Conservation (phyloP, 2,797 vertebrate genomes). For the Gadopsis bispinosus region DNA sequence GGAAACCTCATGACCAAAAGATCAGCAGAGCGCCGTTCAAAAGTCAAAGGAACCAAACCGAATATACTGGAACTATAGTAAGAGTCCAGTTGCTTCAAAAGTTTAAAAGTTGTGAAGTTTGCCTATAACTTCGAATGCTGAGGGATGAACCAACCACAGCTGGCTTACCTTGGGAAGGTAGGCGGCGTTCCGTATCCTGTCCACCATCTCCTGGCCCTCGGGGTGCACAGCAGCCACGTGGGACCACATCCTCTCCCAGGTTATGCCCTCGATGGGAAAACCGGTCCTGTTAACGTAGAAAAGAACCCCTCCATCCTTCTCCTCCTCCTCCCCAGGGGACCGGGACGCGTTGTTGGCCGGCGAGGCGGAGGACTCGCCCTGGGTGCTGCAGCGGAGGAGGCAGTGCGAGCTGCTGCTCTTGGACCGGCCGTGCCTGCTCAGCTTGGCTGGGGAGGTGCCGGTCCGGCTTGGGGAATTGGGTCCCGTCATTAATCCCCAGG, state of each 20-base stretch:
- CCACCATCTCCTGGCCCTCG: slow-evolving; percentile 92
- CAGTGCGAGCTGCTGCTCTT: slow-evolving; percentile 87
- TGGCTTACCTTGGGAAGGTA: slow-evolving; percentile 90
- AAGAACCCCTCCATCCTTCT: slow-evolving; percentile 92
- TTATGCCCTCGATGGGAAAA: slow-evolving; percentile 92
- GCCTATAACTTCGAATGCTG: not conserved
- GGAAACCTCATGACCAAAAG: not conserved
- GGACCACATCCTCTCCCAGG: slow-evolving; percentile 96
- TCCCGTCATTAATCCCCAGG: slow-evolving; percentile 84
- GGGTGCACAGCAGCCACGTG: slow-evolving; percentile 93
- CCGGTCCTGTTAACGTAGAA: slow-evolving; percentile 95
- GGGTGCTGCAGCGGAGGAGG: slow-evolving; percentile 74
- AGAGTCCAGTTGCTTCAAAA: not conserved
- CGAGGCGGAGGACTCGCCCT: slow-evolving; percentile 76
- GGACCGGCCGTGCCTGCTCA: slow-evolving; percentile 88
- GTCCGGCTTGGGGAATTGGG: slow-evolving; percentile 82
- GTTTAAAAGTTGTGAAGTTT: not conserved
- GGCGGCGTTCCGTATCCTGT: slow-evolving; percentile 89
- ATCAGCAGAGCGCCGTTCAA: not conserved
- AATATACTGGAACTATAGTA: not conserved
- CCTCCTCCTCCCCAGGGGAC: slow-evolving; percentile 89
- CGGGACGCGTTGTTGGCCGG: slow-evolving; percentile 80
- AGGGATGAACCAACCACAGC: not conserved
- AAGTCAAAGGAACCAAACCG: not conserved
- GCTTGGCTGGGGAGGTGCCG: slow-evolving; percentile 80